Conservation (phyloP, 2,888 invertebrate species). For the Sinotaia quadrata region DNA sequence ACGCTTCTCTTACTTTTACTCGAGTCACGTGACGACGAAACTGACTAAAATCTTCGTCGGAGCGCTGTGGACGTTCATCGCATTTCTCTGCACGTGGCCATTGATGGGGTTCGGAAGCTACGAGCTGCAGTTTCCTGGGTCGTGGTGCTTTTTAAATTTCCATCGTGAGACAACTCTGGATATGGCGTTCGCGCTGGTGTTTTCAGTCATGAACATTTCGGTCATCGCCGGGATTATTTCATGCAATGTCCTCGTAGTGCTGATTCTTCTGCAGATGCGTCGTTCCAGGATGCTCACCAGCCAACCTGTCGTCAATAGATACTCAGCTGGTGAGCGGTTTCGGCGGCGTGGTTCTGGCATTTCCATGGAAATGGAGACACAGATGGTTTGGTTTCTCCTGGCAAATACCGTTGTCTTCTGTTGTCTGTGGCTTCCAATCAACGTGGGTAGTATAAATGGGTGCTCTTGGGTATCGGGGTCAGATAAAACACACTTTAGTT, state of each 20-base stretch:
- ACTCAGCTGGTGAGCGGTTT: background rate
- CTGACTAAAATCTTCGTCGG: constrained; percentile 55
- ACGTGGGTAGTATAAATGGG: no score
- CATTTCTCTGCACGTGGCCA: constrained; percentile 64
- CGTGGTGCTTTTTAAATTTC: constrained; percentile 71
- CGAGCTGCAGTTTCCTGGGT: constrained; percentile 67
- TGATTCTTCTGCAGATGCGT: constrained; percentile 57
- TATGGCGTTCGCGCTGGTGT: constrained; percentile 61
- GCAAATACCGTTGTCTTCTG: constrained; percentile 69
- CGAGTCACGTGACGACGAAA: constrained; percentile 54
- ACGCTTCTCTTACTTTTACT: constrained; percentile 68
- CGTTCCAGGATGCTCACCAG: constrained; percentile 48
- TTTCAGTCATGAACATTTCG: constrained; percentile 59
- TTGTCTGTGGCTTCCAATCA: constrained; percentile 70
- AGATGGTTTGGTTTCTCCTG: constrained; percentile 70
- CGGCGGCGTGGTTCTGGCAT: constrained; percentile 1
- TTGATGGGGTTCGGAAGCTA: constrained; percentile 69
- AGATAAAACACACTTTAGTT: no score
- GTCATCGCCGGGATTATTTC: constrained; percentile 52
- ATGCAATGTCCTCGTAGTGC: constrained; percentile 58
- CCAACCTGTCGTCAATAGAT: no score
- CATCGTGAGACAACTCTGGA: constrained; percentile 55
- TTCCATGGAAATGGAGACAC: constrained; percentile 56
- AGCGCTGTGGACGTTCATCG: constrained; percentile 60
- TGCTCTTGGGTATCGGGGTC: no score